phyloP scores from a whole-genome alignment of 1,140 invertebrate genomes.

The Scaptomyza graminum region DNA sequence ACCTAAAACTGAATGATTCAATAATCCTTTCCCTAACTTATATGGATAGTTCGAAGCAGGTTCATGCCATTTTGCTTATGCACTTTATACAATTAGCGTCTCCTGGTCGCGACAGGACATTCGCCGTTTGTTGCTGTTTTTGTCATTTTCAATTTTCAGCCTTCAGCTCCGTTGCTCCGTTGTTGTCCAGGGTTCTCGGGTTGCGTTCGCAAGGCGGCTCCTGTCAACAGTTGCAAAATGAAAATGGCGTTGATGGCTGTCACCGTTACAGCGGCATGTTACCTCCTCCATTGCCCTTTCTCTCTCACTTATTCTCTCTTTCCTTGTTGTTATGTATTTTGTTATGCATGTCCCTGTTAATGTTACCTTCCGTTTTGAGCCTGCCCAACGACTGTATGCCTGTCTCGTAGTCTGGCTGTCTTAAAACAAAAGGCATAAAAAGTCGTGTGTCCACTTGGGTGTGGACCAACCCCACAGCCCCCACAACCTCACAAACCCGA shows the following conservation, averaged over 20 bases:
- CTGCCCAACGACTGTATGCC: slow-evolving; percentile 3
- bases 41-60: no score
- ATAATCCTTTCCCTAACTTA: no score
- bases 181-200: background rate
- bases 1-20: no score
- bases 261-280: slow-evolving; percentile 38
- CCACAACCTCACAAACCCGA: no score
- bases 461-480: background rate
- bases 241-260: slow-evolving; percentile 74
- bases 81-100: slow-evolving; percentile 44
- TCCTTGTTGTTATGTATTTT: slow-evolving; percentile 36
- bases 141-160: slow-evolving; percentile 59
- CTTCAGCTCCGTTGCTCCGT: slow-evolving; percentile 10
- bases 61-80: background rate
- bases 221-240: slow-evolving; percentile 71
- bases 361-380: slow-evolving; percentile 33
- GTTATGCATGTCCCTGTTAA: slow-evolving; percentile 46
- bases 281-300: background rate
- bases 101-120: slow-evolving; percentile 24
- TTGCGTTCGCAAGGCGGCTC: slow-evolving; percentile 21
- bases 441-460: slow-evolving; percentile 33
- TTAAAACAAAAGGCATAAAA: slow-evolving; percentile 43
- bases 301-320: no score
- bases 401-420: background rate
- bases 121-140: slow-evolving; percentile 38